These are phyloP conservation scores for Ooceraea biroi DNA, from an alignment of 1,140 invertebrate species.

Conservation along the genomic window DNA sequence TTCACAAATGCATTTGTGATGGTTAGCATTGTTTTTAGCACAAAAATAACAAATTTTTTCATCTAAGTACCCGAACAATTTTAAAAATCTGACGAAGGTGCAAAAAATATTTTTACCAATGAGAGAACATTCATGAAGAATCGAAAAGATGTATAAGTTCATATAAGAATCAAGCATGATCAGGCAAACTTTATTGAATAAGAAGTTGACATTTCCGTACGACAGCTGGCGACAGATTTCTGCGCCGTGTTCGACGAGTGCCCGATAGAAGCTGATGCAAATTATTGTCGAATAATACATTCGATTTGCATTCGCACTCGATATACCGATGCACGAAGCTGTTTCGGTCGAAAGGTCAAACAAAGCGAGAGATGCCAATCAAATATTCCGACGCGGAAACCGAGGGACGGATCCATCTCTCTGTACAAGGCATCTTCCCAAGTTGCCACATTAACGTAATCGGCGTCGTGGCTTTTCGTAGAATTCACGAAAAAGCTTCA, in stretches of 20 bases:
- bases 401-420: neutral
- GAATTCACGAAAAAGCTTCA: neutral
- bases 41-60: no score
- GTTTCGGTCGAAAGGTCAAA: constrained; percentile 4
- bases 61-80: no score
- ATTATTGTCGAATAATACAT: constrained; percentile 31
- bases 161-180: neutral
- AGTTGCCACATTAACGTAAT: neutral
- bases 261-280: neutral
- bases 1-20: no score
- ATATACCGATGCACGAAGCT: neutral
- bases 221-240: neutral
- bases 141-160: neutral
- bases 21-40: no score
- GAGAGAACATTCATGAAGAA: neutral
- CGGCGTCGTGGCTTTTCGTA: neutral
- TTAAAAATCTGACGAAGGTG: no score
- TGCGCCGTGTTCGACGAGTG: neutral
- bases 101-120: no score
- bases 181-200: neutral
- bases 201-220: neutral
- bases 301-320: constrained; percentile 30
- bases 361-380: neutral
- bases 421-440: neutral
- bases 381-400: neutral